Conservation (phyloP, 1,140 invertebrate species). For the Parapsyche elsis region DNA sequence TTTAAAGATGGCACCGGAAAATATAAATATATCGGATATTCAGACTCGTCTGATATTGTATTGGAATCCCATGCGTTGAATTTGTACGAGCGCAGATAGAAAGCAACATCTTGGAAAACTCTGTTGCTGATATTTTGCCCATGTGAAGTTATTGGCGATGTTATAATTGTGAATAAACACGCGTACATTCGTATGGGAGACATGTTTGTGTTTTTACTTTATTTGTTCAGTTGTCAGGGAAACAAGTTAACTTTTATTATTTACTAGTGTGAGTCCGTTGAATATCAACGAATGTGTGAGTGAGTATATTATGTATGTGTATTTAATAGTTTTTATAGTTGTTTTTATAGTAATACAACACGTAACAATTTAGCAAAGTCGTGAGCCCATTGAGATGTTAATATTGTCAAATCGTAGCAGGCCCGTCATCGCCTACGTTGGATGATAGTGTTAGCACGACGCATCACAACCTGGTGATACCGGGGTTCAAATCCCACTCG, state of each 20-base stretch:
- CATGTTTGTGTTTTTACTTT: not conserved
- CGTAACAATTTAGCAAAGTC: too few relatives aligned
- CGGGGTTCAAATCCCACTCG: too few relatives aligned
- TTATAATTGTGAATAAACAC: not conserved
- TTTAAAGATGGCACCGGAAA: constrained; percentile 70
- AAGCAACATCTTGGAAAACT: constrained; percentile 67
- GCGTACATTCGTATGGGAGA: not conserved
- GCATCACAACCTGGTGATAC: too few relatives aligned
- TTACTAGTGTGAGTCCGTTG: not conserved
- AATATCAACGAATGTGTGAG: too few relatives aligned
- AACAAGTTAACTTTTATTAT: not conserved
- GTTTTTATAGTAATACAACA: too few relatives aligned
- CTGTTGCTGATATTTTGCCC: not conserved
- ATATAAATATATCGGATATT: constrained; percentile 59
- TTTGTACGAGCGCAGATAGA: constrained; percentile 72
- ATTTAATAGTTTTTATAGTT: too few relatives aligned
- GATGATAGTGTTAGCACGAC: too few relatives aligned
- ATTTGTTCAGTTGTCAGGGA: not conserved
- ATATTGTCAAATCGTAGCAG: too few relatives aligned
- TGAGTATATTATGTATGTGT: too few relatives aligned
- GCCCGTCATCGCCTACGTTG: too few relatives aligned
- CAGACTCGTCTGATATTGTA: not conserved
- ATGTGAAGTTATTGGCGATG: not conserved
- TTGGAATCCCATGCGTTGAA: constrained; percentile 71
- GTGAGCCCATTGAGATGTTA: too few relatives aligned